Conservation (phyloP, 2,797 vertebrate genomes). For the Lagocephalus sceleratus region DNA sequence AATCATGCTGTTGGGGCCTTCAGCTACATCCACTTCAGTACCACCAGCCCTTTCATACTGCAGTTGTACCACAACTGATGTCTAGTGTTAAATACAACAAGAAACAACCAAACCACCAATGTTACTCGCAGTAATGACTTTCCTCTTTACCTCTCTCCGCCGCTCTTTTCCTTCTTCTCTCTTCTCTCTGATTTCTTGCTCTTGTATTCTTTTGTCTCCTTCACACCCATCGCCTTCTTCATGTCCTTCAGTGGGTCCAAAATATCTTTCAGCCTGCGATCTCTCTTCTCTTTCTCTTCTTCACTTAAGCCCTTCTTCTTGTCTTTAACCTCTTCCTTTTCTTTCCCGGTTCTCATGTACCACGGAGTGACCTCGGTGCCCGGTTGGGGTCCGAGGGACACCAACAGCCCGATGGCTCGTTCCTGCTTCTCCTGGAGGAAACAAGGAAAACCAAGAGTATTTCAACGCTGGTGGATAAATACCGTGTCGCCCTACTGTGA, state of each 20-base stretch:
- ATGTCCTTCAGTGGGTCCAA: slow-evolving; percentile 85
- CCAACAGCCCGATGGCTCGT: slow-evolving; percentile 85
- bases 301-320: slow-evolving; percentile 60
- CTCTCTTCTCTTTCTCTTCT: slow-evolving; percentile 77
- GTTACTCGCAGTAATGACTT: no score
- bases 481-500: no score
- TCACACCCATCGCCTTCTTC: slow-evolving; percentile 75
- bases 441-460: neutral
- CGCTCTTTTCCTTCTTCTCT: slow-evolving; percentile 38
- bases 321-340: slow-evolving; percentile 43
- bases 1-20: no score
- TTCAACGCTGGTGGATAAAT: neutral
- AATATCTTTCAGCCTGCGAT: slow-evolving; percentile 79
- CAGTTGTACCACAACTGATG: neutral
- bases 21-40: no score
- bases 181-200: slow-evolving; percentile 64
- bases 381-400: slow-evolving; percentile 84
- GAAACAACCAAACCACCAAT: neutral
- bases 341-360: slow-evolving; percentile 80
- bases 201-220: slow-evolving; percentile 64
- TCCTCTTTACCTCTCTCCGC: slow-evolving; percentile 57
- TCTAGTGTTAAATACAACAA: neutral
- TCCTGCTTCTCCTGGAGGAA: slow-evolving; percentile 82
- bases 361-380: slow-evolving; percentile 82
- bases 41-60: no score